Conservation (phyloP, 2,888 invertebrate species). For the Gisinianus flammeolus region DNA sequence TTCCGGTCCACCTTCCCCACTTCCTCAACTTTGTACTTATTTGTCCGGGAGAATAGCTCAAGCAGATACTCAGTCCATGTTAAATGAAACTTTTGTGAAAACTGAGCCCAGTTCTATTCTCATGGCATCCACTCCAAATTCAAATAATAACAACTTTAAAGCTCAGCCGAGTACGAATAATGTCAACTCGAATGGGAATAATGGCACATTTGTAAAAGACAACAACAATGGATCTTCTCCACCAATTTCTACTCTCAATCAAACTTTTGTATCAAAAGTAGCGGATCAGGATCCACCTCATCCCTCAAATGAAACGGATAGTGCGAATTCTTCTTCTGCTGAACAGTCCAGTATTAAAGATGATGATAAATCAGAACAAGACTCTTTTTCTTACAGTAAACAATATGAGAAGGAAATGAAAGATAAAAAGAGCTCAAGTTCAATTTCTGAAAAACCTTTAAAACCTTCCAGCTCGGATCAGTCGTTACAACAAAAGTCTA, state of each 20-base stretch:
- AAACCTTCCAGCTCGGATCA: slow-evolving; percentile 29
- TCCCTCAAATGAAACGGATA: neutral
- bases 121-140: neutral
- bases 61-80: neutral
- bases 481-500: slow-evolving; percentile 16
- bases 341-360: slow-evolving; percentile 7
- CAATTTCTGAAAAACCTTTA: neutral
- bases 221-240: neutral
- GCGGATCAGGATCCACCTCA: neutral
- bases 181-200: neutral
- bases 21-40: slow-evolving; percentile 31
- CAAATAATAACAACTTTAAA: neutral
- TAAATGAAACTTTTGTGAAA: slow-evolving; percentile 5
- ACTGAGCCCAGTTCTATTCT: neutral
- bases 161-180: neutral
- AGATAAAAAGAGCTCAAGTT: slow-evolving; percentile 14
- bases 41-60: slow-evolving; percentile 21
- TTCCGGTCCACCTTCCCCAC: neutral
- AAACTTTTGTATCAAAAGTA: slow-evolving; percentile 14
- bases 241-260: neutral
- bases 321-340: neutral
- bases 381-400: slow-evolving; percentile 9
- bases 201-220: neutral
- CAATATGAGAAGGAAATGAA: slow-evolving; percentile 16
- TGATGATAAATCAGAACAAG: neutral